Evolutionary conservation across 2,797 vertebrate species (phyloP).

Genomic region (Acipenser transmontanus): DNA sequence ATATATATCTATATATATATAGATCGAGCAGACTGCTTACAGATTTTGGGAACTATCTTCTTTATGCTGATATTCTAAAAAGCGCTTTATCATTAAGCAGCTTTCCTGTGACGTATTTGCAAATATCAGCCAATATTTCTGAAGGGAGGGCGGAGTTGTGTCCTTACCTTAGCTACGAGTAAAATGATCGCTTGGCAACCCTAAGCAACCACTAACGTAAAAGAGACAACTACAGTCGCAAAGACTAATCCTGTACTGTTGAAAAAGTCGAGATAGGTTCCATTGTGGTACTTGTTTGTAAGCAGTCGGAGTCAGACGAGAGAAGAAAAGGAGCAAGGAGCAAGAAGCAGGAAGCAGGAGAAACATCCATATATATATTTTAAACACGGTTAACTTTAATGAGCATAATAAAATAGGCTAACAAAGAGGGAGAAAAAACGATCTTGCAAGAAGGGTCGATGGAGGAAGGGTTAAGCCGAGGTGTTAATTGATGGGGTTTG

Average conservation of each 20-base stretch:
- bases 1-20: too few relatives aligned
- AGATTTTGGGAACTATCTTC: too few relatives aligned
- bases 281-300: conserved; percentile 56
- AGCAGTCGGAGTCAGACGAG: conserved; percentile 29
- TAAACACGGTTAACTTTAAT: conserved; percentile 25
- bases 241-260: conserved; percentile 47
- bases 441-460: conserved; percentile 34
- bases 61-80: too few relatives aligned
- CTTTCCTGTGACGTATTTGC: not conserved
- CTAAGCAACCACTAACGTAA: conserved; percentile 46
- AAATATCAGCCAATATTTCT: conserved; percentile 3
- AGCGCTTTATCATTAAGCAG: too few relatives aligned
- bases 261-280: conserved; percentile 54
- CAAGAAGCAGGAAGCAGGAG: conserved; percentile 21
- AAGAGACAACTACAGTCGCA: conserved; percentile 51
- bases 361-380: conserved; percentile 15
- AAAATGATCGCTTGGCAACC: conserved; percentile 47
- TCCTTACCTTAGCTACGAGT: conserved; percentile 30
- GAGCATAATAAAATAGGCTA: conserved; percentile 13
- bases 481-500: conserved; percentile 38
- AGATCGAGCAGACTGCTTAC: too few relatives aligned
- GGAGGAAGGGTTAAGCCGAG: conserved; percentile 53
- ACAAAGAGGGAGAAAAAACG: conserved; percentile 31
- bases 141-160: conserved; percentile 27
- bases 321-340: conserved; percentile 14